phyloP scores from a whole-genome alignment of 1,140 invertebrate species.

The Zophobas atratus region DNA sequence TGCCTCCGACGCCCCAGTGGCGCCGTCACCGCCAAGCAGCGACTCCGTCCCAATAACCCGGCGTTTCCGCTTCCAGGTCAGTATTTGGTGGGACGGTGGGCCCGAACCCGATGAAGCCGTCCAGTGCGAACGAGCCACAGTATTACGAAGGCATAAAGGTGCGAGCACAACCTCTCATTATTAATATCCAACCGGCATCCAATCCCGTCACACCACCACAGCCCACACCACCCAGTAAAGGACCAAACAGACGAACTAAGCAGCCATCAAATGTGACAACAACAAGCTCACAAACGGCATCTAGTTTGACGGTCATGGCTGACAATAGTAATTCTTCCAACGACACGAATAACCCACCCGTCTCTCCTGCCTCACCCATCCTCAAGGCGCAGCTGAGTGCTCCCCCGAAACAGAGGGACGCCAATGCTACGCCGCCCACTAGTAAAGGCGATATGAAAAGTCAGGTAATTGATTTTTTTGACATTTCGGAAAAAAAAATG shows the following conservation, averaged over 20 bases:
- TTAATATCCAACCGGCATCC: slow-evolving; percentile 65
- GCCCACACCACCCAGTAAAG: slow-evolving; percentile 23
- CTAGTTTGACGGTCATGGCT: slow-evolving; percentile 54
- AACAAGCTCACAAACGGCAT: slow-evolving; percentile 26
- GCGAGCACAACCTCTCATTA: slow-evolving; percentile 73
- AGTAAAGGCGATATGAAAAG: slow-evolving; percentile 73
- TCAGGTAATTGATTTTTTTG: slow-evolving; percentile 71
- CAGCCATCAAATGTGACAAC: slow-evolving; percentile 8
- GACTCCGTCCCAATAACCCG: no score
- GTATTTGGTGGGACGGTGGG: slow-evolving; percentile 86
- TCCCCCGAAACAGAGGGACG: slow-evolving; percentile 72
- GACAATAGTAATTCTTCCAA: slow-evolving; percentile 64
- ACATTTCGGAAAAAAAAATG: slow-evolving; percentile 16
- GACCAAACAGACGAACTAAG: slow-evolving; percentile 40
- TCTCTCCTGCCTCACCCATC: slow-evolving; percentile 77
- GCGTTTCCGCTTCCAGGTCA: slow-evolving; percentile 70
- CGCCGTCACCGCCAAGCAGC: no score
- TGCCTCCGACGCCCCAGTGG: no score
- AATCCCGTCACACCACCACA: slow-evolving; percentile 43
- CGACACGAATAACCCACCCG: slow-evolving; percentile 59
- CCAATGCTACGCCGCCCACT: slow-evolving; percentile 55
- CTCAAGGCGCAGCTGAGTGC: slow-evolving; percentile 84
- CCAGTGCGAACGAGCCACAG: slow-evolving; percentile 72
- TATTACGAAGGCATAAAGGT: slow-evolving; percentile 85
- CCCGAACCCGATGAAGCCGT: slow-evolving; percentile 78